These are phyloP conservation scores for Cryptocephalus primarius DNA, from an alignment of 2,888 invertebrate species.

Conservation along the genomic window DNA sequence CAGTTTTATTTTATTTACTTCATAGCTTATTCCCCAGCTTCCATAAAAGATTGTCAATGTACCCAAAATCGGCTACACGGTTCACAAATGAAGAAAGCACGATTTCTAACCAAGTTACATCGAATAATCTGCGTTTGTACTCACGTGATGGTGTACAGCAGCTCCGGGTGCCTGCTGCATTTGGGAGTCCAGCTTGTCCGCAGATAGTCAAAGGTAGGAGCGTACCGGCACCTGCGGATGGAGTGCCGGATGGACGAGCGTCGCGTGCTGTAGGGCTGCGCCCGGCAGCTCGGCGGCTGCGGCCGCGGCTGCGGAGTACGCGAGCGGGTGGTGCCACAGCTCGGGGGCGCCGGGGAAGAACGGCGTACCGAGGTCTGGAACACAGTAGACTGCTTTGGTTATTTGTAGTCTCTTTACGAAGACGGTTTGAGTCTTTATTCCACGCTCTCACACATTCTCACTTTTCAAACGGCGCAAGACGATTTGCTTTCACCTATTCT, in stretches of 20 bases:
- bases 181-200: slow-evolving; percentile 57
- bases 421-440: no score
- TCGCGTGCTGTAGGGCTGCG: slow-evolving; percentile 65
- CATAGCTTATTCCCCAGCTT: no score
- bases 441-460: no score
- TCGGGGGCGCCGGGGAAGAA: slow-evolving; percentile 93
- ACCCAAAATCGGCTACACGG: no score
- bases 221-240: slow-evolving; percentile 96
- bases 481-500: no score
- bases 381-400: slow-evolving; percentile 14
- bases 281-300: slow-evolving; percentile 56
- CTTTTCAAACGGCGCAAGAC: no score
- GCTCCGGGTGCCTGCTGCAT: slow-evolving; percentile 34
- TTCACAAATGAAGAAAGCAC: no score
- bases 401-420: no score
- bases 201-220: slow-evolving; percentile 96
- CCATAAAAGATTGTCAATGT: no score
- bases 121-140: slow-evolving; percentile 30
- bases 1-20: no score
- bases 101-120: no score
- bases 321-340: slow-evolving; percentile 87
- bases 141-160: slow-evolving; percentile 47
- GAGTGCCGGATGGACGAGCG: slow-evolving; percentile 92
- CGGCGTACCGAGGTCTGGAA: slow-evolving; percentile 85
- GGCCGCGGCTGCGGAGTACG: slow-evolving; percentile 56